phyloP scores from a whole-genome alignment of 2,888 invertebrate genomes.

The Drepanosiphum platanoidis region DNA sequence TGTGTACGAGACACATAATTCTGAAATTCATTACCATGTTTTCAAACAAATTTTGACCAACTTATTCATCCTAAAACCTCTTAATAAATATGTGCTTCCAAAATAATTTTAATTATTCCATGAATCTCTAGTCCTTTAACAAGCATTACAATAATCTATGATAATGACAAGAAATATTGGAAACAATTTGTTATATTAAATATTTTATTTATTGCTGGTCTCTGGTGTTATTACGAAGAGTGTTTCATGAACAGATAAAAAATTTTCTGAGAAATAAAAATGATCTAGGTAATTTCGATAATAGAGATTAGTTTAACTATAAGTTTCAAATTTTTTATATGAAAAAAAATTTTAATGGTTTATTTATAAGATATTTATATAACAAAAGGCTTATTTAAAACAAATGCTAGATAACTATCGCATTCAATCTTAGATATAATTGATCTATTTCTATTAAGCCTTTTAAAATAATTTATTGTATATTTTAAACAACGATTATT shows the following conservation, averaged over 20 bases:
- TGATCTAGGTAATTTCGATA: slow-evolving; percentile 10
- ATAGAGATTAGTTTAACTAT: slow-evolving; percentile 31
- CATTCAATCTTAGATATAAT: not conserved
- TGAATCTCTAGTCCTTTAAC: slow-evolving; percentile 57
- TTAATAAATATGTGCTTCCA: slow-evolving; percentile 43
- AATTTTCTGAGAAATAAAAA: slow-evolving; percentile 34
- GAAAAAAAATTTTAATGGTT: not conserved
- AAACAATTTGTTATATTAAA: slow-evolving; percentile 14
- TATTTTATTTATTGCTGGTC: slow-evolving; percentile 25
- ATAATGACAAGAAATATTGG: not conserved
- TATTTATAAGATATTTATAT: slow-evolving; percentile 28
- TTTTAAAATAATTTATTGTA: not conserved
- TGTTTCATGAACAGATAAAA: slow-evolving; percentile 31
- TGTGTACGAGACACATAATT: not conserved
- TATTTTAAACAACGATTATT: slow-evolving; percentile 31
- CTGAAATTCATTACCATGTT: too few species aligned
- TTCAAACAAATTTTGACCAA: not conserved
- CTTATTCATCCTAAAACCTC: not conserved
- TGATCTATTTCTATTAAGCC: slow-evolving; percentile 1
- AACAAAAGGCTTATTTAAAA: slow-evolving; percentile 4
- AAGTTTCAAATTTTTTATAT: not conserved
- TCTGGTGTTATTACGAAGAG: slow-evolving; percentile 9
- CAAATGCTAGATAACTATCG: slow-evolving; percentile 7
- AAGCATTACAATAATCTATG: slow-evolving; percentile 23
- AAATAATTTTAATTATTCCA: slow-evolving; percentile 33